These are phyloP conservation scores for Archilochus colubris DNA, from an alignment of 2,113 vertebrate genomes.

Conservation along the genomic window DNA sequence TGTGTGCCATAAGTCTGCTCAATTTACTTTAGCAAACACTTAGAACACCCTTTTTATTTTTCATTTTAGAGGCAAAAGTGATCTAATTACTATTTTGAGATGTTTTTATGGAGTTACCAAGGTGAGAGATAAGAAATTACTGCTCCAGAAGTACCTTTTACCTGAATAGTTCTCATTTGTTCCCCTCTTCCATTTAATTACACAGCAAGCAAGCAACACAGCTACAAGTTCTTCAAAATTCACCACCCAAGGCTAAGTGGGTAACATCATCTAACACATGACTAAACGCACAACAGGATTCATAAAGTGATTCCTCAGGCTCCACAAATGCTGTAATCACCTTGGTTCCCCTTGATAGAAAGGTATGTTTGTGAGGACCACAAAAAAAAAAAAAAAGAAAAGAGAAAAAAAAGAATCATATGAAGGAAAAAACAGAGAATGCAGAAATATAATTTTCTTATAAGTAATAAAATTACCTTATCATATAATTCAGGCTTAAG, in stretches of 20 bases:
- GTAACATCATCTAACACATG: neutral
- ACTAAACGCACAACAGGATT: neutral
- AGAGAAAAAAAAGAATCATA: neutral
- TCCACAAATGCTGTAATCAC: neutral
- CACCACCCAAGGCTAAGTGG: neutral
- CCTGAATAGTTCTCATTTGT: neutral
- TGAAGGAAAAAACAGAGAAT: neutral
- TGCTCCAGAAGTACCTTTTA: neutral
- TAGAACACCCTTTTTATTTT: neutral
- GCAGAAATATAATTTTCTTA: neutral
- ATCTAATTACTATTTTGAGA: neutral
- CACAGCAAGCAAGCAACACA: neutral
- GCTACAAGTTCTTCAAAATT: neutral
- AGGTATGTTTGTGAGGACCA: neutral
- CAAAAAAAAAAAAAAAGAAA: neutral
- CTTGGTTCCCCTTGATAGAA: neutral
- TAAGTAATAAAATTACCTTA: slow-evolving; percentile 67
- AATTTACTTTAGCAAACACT: neutral
- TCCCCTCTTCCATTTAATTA: neutral
- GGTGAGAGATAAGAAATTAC: neutral
- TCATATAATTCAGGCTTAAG: slow-evolving; percentile 80
- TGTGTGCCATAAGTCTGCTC: neutral
- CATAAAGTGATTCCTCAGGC: neutral
- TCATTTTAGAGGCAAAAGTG: neutral
- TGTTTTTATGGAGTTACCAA: neutral